Evolutionary conservation across 2,113 vertebrate species (phyloP), one percentile per base, ranked within the genome.

Genomic region (Strix uralensis): DNA sequence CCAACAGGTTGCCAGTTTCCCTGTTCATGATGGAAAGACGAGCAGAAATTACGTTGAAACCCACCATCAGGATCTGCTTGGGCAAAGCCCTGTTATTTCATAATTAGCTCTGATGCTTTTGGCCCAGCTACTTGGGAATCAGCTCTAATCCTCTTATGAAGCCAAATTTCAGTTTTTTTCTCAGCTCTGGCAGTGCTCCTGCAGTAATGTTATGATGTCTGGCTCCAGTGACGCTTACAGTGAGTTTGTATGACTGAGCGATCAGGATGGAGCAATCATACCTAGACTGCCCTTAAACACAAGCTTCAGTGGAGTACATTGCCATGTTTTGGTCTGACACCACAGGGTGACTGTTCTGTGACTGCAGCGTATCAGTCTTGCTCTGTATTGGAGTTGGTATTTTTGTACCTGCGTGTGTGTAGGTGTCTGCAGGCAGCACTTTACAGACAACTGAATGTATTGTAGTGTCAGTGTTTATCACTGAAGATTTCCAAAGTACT

Each of bases 21-120:
- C 42, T 90, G 5, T 77, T 82, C 20, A 3, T 57, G 32, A 66
- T 58, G 71, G 74, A 92, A 93, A 63, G 67, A 70, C 0, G 3
- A 63, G 54, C 59, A 88, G 65, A 84, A 92, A 79, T 58, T 10
- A 75, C 11, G 0, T 36, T 71, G 61, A 87, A 95, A 70, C 61
- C 54, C 62, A 92, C 84, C 74, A 59, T 81, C 51, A 62, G 51
- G 78, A 85, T 91, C 73, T 85, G 83, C 59, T 89, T 87, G 88
- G 86, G 52, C 81, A 89, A 75, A 95, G 65, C 44, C 81, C 44
- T 91, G 49, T 90, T 82, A 77, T 89, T 96, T 96, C 75, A 65
- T 94, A 89, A 94, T 94, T 90, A 75, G 6, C 32, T 86, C 47
- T 73, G 78, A 88, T 89, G 40, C 84, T 94, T 94, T 92, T 94